Evolutionary conservation across 2,113 vertebrate species (phyloP), one percentile per base, ranked within the genome.

Genomic region (Callionymus lyra): DNA sequence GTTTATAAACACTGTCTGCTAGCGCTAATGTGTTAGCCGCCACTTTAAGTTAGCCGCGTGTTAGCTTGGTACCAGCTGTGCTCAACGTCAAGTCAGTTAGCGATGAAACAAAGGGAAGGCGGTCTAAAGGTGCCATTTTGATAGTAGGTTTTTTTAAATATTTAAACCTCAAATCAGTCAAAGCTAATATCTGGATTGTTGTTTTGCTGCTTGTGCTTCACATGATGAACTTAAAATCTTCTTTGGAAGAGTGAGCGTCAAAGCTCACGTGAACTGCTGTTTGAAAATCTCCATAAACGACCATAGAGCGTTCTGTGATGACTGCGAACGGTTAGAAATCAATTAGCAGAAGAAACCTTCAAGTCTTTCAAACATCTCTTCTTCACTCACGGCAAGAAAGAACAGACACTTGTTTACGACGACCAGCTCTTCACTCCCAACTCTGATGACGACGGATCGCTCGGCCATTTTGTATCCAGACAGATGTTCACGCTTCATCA

Each of bases 401-500:
- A n/a, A n/a, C n/a, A n/a, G n/a, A n/a, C n/a, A n/a, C n/a, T n/a
- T 42, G 41, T 19, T 10, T 31, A 9, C 21, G 11, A 42, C 12
- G 2, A 10, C 21, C 6, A 31, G 9, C 31, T 42, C 9, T 14
- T 14, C 15, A 31, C 10, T 12, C 31, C 43, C 43, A 34, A 14
- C 3, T 15, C 34, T n/a, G 41, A 12, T 27, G 14, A 44, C 42
- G 37, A 32, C 38, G 11, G 3, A 42, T n/a, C 35, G 34, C 42
- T 27, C 18, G 31, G 16, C 31, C 35, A 47, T 9, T 8, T 44
- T 33, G 32, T 45, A 34, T 45, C 19, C 17, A 17, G 18, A 31
- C 33, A 17, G 9, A 17, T 18, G 5, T 34, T 16, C 14, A 16
- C 32, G 55, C 34, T 19, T 57, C 34, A 16, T 50, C 56, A 21